Percentiles rank a stretch among this genome's conserved stretches.
phyloP scores from a whole-genome alignment of 2,113 vertebrate species.

The Hippoglossus stenolepis region DNA sequence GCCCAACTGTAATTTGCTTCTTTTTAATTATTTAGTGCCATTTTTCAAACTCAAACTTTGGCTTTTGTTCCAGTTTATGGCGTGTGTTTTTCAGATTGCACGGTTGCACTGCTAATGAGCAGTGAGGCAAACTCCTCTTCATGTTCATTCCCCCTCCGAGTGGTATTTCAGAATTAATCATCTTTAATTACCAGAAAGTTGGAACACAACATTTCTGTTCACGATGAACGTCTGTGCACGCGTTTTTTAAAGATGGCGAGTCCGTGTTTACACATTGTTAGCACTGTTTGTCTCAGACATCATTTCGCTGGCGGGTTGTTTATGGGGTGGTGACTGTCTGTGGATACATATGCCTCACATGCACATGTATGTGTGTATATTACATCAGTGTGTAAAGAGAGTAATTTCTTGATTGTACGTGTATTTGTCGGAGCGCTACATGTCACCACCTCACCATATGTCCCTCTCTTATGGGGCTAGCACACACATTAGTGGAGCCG shows the following conservation, averaged over 20 bases:
- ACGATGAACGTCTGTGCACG: conserved; percentile 1
- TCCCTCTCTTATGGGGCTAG: conserved; percentile 9
- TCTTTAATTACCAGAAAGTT: conserved; percentile 52
- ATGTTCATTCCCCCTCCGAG: conserved; percentile 41
- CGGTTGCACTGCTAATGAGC: conserved; percentile 50
- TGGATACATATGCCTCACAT: not conserved
- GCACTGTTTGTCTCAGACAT: not conserved
- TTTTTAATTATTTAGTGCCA: conserved; percentile 42
- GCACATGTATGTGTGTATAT: not conserved
- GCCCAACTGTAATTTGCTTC: conserved; percentile 30
- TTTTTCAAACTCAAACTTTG: conserved; percentile 39
- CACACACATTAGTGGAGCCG: conserved; percentile 5
- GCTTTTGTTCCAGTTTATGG: conserved; percentile 34
- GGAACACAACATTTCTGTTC: conserved; percentile 17
- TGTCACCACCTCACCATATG: conserved; percentile 26
- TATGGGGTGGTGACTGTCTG: not conserved
- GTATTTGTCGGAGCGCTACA: not conserved
- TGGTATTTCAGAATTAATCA: conserved; percentile 46
- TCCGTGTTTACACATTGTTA: conserved; percentile 3
- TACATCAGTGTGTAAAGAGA: not conserved
- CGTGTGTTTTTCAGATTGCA: conserved; percentile 55
- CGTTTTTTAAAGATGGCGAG: conserved; percentile 24
- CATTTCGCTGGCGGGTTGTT: not conserved
- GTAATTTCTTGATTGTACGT: not conserved
- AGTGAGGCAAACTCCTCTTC: conserved; percentile 37